Percentiles rank a stretch among this genome's conserved stretches.
Conservation (phyloP, 2,797 vertebrate species). For the Arctocebus calabarensis region DNA sequence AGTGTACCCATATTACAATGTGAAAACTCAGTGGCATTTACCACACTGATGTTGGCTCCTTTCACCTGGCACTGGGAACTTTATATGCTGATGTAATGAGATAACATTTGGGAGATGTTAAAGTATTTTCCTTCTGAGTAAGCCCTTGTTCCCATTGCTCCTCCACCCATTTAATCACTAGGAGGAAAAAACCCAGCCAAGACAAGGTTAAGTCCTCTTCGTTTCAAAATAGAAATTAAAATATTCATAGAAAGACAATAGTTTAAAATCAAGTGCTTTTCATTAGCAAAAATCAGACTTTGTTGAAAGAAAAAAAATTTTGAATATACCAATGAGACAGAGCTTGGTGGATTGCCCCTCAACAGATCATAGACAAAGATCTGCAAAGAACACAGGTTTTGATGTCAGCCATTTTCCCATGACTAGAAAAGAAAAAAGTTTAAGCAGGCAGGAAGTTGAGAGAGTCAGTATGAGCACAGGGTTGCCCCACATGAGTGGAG, state of each 20-base stretch:
- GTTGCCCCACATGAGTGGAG: background rate
- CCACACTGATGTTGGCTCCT: background rate
- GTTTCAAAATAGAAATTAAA: slow-evolving; percentile 46
- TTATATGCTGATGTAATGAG: slow-evolving; percentile 16
- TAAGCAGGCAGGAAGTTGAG: slow-evolving; percentile 49
- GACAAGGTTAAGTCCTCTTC: background rate
- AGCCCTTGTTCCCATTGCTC: background rate
- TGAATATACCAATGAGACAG: background rate
- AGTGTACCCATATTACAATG: background rate
- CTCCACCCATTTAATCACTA: slow-evolving; percentile 10
- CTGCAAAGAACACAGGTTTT: slow-evolving; percentile 43
- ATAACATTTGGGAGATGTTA: slow-evolving; percentile 26
- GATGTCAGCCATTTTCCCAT: slow-evolving; percentile 11
- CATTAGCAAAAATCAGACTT: slow-evolving; percentile 44
- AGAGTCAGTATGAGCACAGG: background rate
- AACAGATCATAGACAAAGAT: background rate
- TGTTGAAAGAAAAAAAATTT: slow-evolving; percentile 29
- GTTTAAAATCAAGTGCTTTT: slow-evolving; percentile 52
- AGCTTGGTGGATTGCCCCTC: background rate
- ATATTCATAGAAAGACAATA: slow-evolving; percentile 45
- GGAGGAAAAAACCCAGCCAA: background rate
- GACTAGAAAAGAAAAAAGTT: slow-evolving; percentile 10
- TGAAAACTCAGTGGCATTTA: background rate
- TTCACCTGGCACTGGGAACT: background rate
- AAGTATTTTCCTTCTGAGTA: slow-evolving; percentile 48